A percentile compares a stretch with the other conserved stretches of the same genome.
These are phyloP conservation scores for Atherinosoma microstoma DNA, from an alignment of 2,797 vertebrate species.

Conservation along the genomic window DNA sequence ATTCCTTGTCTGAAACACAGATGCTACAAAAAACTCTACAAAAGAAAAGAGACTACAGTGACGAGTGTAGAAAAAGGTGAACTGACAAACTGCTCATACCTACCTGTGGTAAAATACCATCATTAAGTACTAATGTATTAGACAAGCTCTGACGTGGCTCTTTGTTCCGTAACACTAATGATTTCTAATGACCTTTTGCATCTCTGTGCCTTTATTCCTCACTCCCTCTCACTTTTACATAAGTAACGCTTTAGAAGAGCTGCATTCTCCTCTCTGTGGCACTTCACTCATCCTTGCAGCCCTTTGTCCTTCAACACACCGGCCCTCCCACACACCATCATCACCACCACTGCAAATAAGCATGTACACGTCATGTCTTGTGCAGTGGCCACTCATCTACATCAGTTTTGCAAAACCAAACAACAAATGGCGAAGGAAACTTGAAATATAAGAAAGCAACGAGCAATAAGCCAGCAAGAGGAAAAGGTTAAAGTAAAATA, in stretches of 20 bases:
- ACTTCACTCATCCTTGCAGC: conserved; percentile 55
- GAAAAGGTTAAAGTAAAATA: not conserved
- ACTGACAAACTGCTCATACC: not conserved
- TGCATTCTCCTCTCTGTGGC: conserved; percentile 37
- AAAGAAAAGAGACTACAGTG: not conserved
- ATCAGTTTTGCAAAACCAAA: not conserved
- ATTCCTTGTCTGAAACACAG: conserved; percentile 11
- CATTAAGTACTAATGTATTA: conserved; percentile 24
- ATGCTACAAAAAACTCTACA: not conserved
- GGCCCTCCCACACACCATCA: conserved; percentile 63
- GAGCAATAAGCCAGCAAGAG: not conserved
- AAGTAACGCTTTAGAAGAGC: conserved; percentile 55
- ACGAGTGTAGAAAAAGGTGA: not conserved
- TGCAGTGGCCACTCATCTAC: not conserved
- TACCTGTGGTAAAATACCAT: conserved; percentile 44
- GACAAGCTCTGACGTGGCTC: conserved; percentile 26
- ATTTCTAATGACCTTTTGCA: conserved; percentile 23
- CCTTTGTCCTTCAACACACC: conserved; percentile 59
- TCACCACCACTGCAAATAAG: conserved; percentile 14
- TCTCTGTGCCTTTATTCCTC: conserved; percentile 29
- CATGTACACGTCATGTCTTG: not conserved
- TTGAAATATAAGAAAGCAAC: not conserved
- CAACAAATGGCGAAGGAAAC: not conserved
- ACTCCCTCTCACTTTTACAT: conserved; percentile 24
- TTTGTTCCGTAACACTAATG: conserved; percentile 24